Evolutionary conservation across 1,140 invertebrate species (phyloP), one percentile per base, ranked within the genome.

Genomic region (Oryctes rhinoceros): DNA sequence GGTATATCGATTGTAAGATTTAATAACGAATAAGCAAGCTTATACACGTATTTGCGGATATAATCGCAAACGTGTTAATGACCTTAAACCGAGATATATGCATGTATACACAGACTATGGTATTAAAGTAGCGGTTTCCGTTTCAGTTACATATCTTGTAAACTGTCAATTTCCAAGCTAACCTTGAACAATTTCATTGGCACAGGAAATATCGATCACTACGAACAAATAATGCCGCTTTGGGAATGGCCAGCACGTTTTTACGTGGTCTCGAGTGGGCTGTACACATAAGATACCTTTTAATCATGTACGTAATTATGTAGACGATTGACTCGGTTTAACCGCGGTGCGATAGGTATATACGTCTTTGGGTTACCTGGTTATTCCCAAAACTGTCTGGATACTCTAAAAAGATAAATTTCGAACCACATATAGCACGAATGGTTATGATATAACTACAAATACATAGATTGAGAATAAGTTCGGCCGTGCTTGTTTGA

Each of bases 171-270:
- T 71, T 15, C 53, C 18, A 7, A 24, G 24, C 1, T 71, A 71
- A 71, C 65, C 65, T 71, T 71, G 65, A 71, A 71, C 24, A 10
- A 71, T 71, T 71, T 71, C 65, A 24, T 71, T 71, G 65, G 18
- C 65, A 71, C 65, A 71, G 65, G 65, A 71, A 71, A 71, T 71
- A 30, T 71, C 65, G 65, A 71, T 71, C 65, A 71, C 37, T 71
- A 24, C 20, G 11, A 71, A 71, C 65, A 71, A 71, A 71, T 71
- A 71, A 71, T 62, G 20, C 53, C 65, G 24, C 20, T 71, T 71
- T 35, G 65, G 65, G 18, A 71, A 71, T 30, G 65, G 5, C 24
- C 65, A 37, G 13, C 20, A 71, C 65, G 24, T 24, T 35, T 37
- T 71, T 10, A 37, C 20, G 20, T 37, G 65, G 13, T 71, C 20